Base-by-base conservation (phyloP, 2,113 vertebrate species). In the Rhinolophus ferrumequinum region DNA sequence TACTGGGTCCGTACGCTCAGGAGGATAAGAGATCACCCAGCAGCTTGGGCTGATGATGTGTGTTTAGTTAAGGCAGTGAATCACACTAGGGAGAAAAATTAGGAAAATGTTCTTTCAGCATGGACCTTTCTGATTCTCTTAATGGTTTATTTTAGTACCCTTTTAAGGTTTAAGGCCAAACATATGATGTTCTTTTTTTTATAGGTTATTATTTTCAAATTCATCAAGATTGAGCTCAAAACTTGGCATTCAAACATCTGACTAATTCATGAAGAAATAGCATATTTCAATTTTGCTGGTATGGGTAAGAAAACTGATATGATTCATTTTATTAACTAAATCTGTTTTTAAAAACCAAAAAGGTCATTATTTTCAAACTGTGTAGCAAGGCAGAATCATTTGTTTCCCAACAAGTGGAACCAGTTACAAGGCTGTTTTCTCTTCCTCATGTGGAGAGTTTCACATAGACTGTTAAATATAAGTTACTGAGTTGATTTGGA, bases 341-440 rank as follows among this genome's bases (percentile, higher is more conserved):
- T 88, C 62, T 83, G 67, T 90, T 94, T 86, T 56, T 44, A 52
- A 88, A 96, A 79, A 89, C 56, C 52, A 41, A 92, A 87, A 91
- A 69, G 9, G 93, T 85, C 38, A 83, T 88, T 87, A 66, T 95
- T 92, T 90, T 96, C 94, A 94, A 88, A 95, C 87, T 85, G 91
- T 24, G 87, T 87, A 90, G 77, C 24, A 93, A 91, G 67, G 80
- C 83, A 93, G 69, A 84, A 83, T 66, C 60, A 72, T 80, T 90
- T 97, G 89, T 96, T 96, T 90, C 18, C 91, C 83, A 62, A 95
- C 88, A 94, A 97, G 92, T n/a, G 85, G 94, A 77, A 84, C 88
- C 73, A 84, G 86, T 92, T 88, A 84, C 60, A 60, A 81, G 67
- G 89, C 83, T 87, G 70, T 94, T 96, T 92, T 94, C 83, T 96